Evolutionary conservation across 92 coral and sea anemone genomes (phyloP).

Genomic region (Pocillopora meandrina): DNA sequence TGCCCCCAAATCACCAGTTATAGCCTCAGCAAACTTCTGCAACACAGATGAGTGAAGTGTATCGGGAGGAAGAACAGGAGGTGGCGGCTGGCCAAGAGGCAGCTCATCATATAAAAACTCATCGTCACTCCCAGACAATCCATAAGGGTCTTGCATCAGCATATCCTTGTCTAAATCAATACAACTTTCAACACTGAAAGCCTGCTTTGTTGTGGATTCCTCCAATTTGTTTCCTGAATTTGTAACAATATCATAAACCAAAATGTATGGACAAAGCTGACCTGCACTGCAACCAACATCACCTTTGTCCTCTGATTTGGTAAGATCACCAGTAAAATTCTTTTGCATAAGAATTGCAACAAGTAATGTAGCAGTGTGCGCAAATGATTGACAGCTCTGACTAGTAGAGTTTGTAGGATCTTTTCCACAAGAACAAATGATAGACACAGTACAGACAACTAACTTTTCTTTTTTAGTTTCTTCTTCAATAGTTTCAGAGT

Average conservation of each 20-base stretch:
- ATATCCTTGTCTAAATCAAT: slow-evolving; percentile 46
- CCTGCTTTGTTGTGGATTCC: slow-evolving; percentile 1
- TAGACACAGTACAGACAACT: slow-evolving; percentile 20
- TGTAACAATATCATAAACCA: slow-evolving; percentile 36
- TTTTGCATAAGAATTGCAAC: slow-evolving; percentile 13
- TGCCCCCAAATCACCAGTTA: slow-evolving; percentile 52
- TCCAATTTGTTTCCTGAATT: slow-evolving; percentile 1
- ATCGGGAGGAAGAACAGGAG: slow-evolving; percentile 51
- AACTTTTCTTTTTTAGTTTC: background rate
- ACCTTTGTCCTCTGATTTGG: background rate
- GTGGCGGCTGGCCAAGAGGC: slow-evolving; percentile 32
- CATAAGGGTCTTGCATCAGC: slow-evolving; percentile 26
- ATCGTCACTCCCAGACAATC: slow-evolving; percentile 55
- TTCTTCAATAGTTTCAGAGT: slow-evolving; percentile 4
- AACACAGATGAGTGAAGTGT: slow-evolving; percentile 77
- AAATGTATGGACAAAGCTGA: slow-evolving; percentile 6
- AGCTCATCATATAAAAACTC: slow-evolving; percentile 54
- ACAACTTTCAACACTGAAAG: slow-evolving; percentile 27
- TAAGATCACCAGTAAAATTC: background rate
- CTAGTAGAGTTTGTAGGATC: slow-evolving; percentile 24
- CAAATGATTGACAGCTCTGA: slow-evolving; percentile 34
- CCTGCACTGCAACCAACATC: background rate
- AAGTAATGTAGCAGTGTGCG: slow-evolving; percentile 40
- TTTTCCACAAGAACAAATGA: slow-evolving; percentile 46
- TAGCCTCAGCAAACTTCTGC: slow-evolving; percentile 86